These are phyloP conservation scores for Oithona nana DNA, from an alignment of 2,888 invertebrate genomes.

Conservation along the genomic window DNA sequence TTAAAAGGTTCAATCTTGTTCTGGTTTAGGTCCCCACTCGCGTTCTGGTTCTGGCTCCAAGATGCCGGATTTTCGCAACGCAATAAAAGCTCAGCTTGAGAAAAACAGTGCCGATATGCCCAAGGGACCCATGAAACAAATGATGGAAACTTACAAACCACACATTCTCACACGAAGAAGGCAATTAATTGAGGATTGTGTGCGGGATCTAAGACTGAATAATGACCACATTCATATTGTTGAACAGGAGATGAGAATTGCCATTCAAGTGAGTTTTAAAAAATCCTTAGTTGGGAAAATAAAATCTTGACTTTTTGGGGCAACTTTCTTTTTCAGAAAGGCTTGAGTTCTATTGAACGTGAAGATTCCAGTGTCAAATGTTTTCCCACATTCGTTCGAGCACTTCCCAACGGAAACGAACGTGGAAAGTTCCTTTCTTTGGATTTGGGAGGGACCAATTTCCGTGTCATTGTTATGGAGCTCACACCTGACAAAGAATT, in stretches of 20 bases:
- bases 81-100: not conserved
- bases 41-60: not conserved
- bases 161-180: conserved; percentile 4
- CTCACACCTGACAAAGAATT: conserved; percentile 54
- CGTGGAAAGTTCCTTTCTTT: conserved; percentile 83
- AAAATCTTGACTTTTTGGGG: too few species aligned
- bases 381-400: conserved; percentile 85
- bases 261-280: conserved; percentile 5
- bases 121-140: conserved; percentile 10
- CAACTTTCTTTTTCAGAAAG: conserved; percentile 37
- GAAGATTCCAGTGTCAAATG: conserved; percentile 66
- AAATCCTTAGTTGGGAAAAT: too few species aligned
- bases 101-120: conserved; percentile 14
- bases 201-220: conserved; percentile 8
- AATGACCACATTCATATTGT: conserved; percentile 16
- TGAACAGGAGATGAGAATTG: conserved; percentile 14
- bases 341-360: conserved; percentile 58
- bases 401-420: conserved; percentile 83
- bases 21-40: not conserved
- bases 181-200: conserved; percentile 13
- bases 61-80: conserved; percentile 8
- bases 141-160: conserved; percentile 14
- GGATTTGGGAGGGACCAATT: conserved; percentile 94
- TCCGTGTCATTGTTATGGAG: conserved; percentile 79
- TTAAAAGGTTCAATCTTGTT: too few species aligned